phyloP scores from a whole-genome alignment of 2,797 vertebrate genomes.

The Pipistrellus nathusii region DNA sequence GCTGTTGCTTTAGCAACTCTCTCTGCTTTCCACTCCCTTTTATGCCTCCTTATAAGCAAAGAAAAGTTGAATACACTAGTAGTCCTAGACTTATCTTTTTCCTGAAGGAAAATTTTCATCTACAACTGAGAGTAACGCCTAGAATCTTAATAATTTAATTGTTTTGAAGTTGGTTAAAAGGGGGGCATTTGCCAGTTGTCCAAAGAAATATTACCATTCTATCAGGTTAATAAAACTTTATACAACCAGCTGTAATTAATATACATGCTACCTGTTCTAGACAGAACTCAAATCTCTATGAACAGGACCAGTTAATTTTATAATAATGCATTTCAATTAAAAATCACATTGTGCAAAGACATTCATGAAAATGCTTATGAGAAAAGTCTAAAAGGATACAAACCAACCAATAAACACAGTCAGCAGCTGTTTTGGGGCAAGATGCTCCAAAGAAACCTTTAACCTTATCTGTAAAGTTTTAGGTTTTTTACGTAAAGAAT shows the following conservation, averaged over 20 bases:
- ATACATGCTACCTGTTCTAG: not conserved
- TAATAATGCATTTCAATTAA: constrained; percentile 52
- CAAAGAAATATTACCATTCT: not conserved
- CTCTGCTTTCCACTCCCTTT: constrained; percentile 50
- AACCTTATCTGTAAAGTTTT: constrained; percentile 41
- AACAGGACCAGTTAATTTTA: not conserved
- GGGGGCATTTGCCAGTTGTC: not conserved
- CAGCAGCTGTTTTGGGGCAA: not conserved
- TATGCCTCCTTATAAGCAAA: constrained; percentile 51
- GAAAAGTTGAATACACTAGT: not conserved
- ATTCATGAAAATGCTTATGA: constrained; percentile 46
- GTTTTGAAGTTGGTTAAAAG: constrained; percentile 38
- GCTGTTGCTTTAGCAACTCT: constrained; percentile 73
- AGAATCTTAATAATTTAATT: constrained; percentile 28
- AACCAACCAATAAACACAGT: not conserved
- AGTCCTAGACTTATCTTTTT: not conserved
- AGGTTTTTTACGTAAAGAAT: constrained; percentile 49
- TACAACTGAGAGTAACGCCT: not conserved
- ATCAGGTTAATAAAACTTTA: constrained; percentile 55
- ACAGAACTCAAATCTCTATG: constrained; percentile 57
- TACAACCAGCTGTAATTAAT: constrained; percentile 44
- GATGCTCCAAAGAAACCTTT: constrained; percentile 22
- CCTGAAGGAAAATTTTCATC: constrained; percentile 63
- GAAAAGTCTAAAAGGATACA: constrained; percentile 13
- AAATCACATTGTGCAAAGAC: constrained; percentile 48